Conservation (phyloP, 1,140 invertebrate genomes). For the Marisa cornuarietis region DNA sequence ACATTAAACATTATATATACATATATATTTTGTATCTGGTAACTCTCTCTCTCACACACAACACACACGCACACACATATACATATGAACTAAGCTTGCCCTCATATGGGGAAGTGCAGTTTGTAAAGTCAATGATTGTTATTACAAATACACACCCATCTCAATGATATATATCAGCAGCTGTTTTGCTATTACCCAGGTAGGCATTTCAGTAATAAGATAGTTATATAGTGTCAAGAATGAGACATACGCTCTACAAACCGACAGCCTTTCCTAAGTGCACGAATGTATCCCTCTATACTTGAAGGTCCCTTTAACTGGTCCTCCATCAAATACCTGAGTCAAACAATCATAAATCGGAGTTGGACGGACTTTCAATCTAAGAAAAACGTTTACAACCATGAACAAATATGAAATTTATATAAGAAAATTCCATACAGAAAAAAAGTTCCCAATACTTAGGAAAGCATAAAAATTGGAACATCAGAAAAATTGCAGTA, state of each 20-base stretch:
- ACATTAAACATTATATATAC: too few relatives aligned
- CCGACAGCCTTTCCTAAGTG: conserved; percentile 89
- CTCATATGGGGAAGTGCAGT: too few relatives aligned
- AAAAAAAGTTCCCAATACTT: too few relatives aligned
- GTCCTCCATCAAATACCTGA: conserved; percentile 97
- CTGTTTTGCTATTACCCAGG: not conserved
- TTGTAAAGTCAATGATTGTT: too few relatives aligned
- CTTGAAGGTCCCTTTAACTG: conserved; percentile 97
- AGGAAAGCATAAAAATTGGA: not conserved
- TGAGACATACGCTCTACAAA: conserved; percentile 82
- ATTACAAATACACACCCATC: too few relatives aligned
- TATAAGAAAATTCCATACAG: conserved; percentile 18
- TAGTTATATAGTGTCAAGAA: not conserved
- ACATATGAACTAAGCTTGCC: too few relatives aligned
- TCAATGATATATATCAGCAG: not conserved
- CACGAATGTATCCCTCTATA: conserved; percentile 92
- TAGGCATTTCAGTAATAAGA: not conserved
- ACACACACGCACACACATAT: too few relatives aligned
- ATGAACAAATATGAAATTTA: conserved; percentile 69
- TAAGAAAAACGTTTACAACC: not conserved
- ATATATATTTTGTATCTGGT: too few relatives aligned
- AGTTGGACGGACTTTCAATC: not conserved
- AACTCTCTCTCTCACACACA: too few relatives aligned
- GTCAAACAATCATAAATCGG: conserved; percentile 19
- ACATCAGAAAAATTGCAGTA: too few relatives aligned